Evolutionary conservation across 2,797 vertebrate genomes (phyloP), one percentile per base, ranked within the genome.

Genomic region (Protosalanx chinensis): DNA sequence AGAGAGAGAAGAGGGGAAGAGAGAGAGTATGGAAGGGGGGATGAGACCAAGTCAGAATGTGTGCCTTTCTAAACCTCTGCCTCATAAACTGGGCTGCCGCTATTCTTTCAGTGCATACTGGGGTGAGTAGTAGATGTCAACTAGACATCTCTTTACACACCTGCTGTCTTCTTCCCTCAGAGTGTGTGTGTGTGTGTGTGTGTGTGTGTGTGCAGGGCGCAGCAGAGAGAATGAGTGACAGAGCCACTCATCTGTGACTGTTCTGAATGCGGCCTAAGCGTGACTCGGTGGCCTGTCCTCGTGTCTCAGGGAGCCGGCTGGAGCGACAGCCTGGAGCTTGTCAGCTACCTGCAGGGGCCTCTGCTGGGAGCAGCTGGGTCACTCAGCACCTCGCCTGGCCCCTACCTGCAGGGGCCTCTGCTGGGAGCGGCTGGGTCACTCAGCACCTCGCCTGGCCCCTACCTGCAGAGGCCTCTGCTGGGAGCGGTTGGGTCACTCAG

Each of bases 21-120:
- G 53, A 8, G 37, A 41, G n/a, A n/a, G n/a, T n/a, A 41, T 6
- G 37, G 37, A 41, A 41, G 37, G 37, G 37, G 37, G 37, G 53
- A 53, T 18, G 51, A 53, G 18, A n/a, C 18, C 18, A 53, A 18
- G 51, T 53, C 51, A 16, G 49, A 15, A 53, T 53, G 49, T 53
- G 37, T 41, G 37, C 12, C 70, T 75, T 81, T 81, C 82, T 83
- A 12, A 84, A 84, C 87, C 89, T 86, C 83, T 20, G 79, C 46
- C 29, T 35, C 35, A 49, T 64, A n/a, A 70, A 70, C 60, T 75
- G 79, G 74, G 70, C 32, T 77, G 67, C 76, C 71, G 74, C 56
- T 46, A 30, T 59, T 23, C 72, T 74, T 61, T 56, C 60, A 1
- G 30, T 23, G 76, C 74, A 65, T 29, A 6, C 29, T 12, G 2